Conservation (phyloP, 2,113 vertebrate genomes). For the Coturnix japonica region DNA sequence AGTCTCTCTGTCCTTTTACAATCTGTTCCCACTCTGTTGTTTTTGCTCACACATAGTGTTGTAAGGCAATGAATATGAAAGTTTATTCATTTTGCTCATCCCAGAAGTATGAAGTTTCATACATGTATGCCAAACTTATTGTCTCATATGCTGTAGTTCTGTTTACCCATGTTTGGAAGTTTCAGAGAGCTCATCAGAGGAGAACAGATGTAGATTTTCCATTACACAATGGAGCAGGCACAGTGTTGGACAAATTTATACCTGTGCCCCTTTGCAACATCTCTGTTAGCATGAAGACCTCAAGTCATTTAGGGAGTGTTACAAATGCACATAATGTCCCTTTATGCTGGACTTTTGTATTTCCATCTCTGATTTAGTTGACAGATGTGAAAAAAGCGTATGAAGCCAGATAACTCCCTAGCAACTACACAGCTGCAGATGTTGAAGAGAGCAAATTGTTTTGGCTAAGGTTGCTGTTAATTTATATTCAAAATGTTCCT, state of each 20-base stretch:
- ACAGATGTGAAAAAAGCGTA: slow-evolving; percentile 65
- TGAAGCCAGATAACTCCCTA: slow-evolving; percentile 56
- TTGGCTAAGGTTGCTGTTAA: slow-evolving; percentile 43
- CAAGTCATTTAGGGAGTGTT: slow-evolving; percentile 39
- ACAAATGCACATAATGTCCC: slow-evolving; percentile 32
- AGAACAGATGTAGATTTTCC: background rate
- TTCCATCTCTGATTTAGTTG: slow-evolving; percentile 62
- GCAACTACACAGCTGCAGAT: slow-evolving; percentile 72
- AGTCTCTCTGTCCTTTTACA: background rate
- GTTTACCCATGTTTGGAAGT: slow-evolving; percentile 62
- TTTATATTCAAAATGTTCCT: slow-evolving; percentile 51
- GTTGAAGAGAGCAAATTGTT: slow-evolving; percentile 36
- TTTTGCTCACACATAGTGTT: background rate
- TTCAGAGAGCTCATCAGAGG: slow-evolving; percentile 14
- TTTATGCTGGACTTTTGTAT: slow-evolving; percentile 23
- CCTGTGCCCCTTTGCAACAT: background rate
- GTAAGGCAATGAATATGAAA: slow-evolving; percentile 34
- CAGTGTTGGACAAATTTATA: background rate
- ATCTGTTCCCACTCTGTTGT: background rate
- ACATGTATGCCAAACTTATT: slow-evolving; percentile 52
- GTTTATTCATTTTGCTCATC: slow-evolving; percentile 49
- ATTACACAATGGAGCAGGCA: background rate
- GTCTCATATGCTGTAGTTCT: slow-evolving; percentile 14
- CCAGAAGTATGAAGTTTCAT: slow-evolving; percentile 49
- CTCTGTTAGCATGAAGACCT: slow-evolving; percentile 24